Evolutionary conservation across 2,888 invertebrate genomes (phyloP), one percentile per base, ranked within the genome.

Genomic region (Eucera pruinosa): DNA sequence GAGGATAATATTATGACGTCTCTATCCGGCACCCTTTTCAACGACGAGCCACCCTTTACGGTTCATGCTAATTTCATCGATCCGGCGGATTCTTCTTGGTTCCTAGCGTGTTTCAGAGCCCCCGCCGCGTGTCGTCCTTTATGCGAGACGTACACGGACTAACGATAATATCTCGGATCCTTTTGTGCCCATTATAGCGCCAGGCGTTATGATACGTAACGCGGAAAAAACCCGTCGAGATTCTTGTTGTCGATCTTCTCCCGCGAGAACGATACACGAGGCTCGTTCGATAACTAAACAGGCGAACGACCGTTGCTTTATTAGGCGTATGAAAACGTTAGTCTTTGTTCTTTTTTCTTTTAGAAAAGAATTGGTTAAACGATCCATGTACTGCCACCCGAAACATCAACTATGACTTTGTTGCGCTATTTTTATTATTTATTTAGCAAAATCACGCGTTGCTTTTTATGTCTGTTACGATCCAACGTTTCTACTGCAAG

Each of bases 141-240:
- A 71, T 80, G 61, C 71, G 36, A 54, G 39, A 39, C 45, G n/a
- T n/a, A 61, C 78, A 48, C 61, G 75, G 64, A 71, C 80, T 50
- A 60, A 73, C 73, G 80, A 84, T 84, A 78, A 82, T 84, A 84
- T 82, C 81, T 64, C 23, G 48, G 68, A 25, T 75, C 77, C 82
- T 78, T 75, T 82, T 79, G 57, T 69, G 67, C 55, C 52, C 23
- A 48, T 79, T 69, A 76, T 71, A 48, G 65, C 67, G 64, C 60
- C 69, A 65, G 23, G 48, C 43, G 58, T 62, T 41, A 48, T 47
- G 50, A 58, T 50, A 55, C 41, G 18, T 41, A 43, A 36, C 60
- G 23, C 52, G 58, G 25, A n/a, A 66, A 50, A 60, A 66, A 54
- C 54, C 55, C 20, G 25, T 48, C 48, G 60, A 43, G 33, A 36